These are phyloP conservation scores for Galagoides demidoff DNA, from an alignment of 2,797 vertebrate species.

Conservation along the genomic window DNA sequence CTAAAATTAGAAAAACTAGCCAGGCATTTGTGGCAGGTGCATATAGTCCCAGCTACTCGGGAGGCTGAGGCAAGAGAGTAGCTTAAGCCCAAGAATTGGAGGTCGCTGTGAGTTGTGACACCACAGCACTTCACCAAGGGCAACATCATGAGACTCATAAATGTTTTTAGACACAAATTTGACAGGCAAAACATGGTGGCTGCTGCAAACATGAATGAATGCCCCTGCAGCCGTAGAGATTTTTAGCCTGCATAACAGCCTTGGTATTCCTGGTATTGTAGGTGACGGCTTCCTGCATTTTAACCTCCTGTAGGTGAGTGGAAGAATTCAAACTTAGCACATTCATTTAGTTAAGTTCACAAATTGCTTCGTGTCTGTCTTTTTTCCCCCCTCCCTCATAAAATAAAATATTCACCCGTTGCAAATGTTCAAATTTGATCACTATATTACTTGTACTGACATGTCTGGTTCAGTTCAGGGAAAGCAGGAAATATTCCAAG, in stretches of 20 bases:
- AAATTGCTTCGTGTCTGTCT: neutral
- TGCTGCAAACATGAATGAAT: neutral
- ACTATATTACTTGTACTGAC: neutral
- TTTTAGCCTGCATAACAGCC: slow-evolving; percentile 7
- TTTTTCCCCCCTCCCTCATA: neutral
- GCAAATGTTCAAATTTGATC: neutral
- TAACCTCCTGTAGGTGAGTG: neutral
- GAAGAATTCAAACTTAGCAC: neutral
- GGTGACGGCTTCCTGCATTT: neutral
- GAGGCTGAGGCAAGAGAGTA: too few relatives aligned
- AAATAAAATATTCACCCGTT: neutral
- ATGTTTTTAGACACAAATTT: slow-evolving; percentile 59
- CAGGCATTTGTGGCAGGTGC: too few relatives aligned
- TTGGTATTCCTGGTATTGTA: neutral
- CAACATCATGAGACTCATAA: neutral
- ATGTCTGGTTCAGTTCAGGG: neutral
- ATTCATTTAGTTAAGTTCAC: neutral
- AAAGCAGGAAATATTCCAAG: neutral
- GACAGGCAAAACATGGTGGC: slow-evolving; percentile 63
- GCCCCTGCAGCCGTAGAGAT: slow-evolving; percentile 38
- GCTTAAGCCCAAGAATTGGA: too few relatives aligned
- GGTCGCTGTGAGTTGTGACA: too few relatives aligned
- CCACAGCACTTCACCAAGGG: too few relatives aligned
- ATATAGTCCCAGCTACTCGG: too few relatives aligned
- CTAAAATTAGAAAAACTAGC: too few relatives aligned